Evolutionary conservation across 2,888 invertebrate genomes (phyloP).

Genomic region (Pollenia griseotomentosa): DNA sequence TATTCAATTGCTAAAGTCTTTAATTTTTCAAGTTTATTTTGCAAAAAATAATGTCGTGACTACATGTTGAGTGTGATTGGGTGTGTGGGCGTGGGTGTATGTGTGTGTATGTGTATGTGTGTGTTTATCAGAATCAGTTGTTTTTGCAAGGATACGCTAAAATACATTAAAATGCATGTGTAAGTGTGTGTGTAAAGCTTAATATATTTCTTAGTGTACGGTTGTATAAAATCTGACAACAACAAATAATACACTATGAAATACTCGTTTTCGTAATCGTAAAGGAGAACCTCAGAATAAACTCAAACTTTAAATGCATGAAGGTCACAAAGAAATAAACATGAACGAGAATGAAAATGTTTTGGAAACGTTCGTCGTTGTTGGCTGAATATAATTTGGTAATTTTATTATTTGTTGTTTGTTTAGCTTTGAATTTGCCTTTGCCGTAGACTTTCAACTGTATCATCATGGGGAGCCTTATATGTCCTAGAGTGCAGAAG

Average conservation of each 20-base stretch:
- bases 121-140: neutral
- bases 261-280: slow-evolving; percentile 34
- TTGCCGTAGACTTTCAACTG: neutral
- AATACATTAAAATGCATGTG: neutral
- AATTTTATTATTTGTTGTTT: slow-evolving; percentile 62
- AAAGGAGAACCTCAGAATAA: slow-evolving; percentile 7
- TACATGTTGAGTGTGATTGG: slow-evolving; percentile 3
- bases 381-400: slow-evolving; percentile 55
- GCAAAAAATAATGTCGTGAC: slow-evolving; percentile 40
- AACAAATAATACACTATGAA: slow-evolving; percentile 50
- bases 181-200: neutral
- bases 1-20: neutral
- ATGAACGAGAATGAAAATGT: slow-evolving; percentile 16
- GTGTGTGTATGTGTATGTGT: neutral
- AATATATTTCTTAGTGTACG: neutral
- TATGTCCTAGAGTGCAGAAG: slow-evolving; percentile 5
- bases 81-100: neutral
- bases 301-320: slow-evolving; percentile 59
- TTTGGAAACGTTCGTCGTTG: slow-evolving; percentile 30
- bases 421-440: neutral
- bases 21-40: slow-evolving; percentile 4
- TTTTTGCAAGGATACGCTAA: slow-evolving; percentile 4
- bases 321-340: slow-evolving; percentile 62
- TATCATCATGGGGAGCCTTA: neutral
- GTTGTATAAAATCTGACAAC: neutral